Conservation (phyloP, 1,140 invertebrate species). For the Vanessa tameamea region DNA sequence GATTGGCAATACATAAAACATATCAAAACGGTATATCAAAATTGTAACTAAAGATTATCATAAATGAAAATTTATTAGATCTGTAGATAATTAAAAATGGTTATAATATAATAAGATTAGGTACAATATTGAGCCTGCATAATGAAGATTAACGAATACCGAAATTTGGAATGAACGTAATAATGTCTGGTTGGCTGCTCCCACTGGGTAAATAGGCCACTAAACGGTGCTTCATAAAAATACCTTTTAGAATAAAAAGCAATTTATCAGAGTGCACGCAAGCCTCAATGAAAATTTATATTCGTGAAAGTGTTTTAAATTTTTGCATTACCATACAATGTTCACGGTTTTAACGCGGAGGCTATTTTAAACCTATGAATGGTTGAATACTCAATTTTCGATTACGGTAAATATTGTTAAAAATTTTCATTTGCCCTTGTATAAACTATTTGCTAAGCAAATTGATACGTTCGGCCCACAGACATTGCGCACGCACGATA, state of each 20-base stretch:
- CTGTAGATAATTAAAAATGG: constrained; percentile 3
- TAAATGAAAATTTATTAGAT: neutral
- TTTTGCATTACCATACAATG: constrained; percentile 15
- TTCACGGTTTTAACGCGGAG: neutral
- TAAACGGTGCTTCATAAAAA: constrained; percentile 29
- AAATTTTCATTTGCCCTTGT: neutral
- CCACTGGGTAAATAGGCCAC: constrained; percentile 22
- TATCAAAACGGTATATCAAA: too few species aligned
- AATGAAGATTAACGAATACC: constrained; percentile 29
- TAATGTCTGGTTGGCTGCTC: constrained; percentile 21
- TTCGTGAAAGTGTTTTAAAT: constrained; percentile 21
- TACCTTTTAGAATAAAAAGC: constrained; percentile 27
- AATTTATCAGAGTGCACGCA: constrained; percentile 29
- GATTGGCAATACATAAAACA: too few species aligned
- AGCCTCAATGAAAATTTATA: constrained; percentile 28
- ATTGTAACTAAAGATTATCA: too few species aligned
- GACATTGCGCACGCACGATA: neutral
- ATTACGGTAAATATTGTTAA: neutral
- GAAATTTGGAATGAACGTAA: constrained; percentile 23
- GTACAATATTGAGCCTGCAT: constrained; percentile 14
- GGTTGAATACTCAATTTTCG: neutral
- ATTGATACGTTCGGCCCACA: too few species aligned
- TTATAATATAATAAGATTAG: constrained; percentile 9
- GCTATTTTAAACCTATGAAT: neutral
- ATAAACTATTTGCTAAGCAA: too few species aligned